Conservation (phyloP, 1,140 invertebrate genomes). For the Maniola jurtina region DNA sequence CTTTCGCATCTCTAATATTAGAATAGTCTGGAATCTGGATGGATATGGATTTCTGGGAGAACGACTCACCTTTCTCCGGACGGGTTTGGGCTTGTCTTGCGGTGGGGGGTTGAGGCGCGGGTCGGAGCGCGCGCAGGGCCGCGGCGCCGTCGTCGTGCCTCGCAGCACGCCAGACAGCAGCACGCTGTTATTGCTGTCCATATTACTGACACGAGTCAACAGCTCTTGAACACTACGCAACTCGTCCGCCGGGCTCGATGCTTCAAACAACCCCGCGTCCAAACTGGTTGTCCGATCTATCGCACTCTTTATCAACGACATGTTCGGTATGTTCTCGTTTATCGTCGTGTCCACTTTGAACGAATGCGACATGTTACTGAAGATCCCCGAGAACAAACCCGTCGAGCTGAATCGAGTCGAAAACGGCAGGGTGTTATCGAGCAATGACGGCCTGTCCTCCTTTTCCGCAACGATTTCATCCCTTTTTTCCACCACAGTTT, state of each 20-base stretch:
- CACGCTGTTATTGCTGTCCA: constrained; percentile 76
- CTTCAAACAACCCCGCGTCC: constrained; percentile 72
- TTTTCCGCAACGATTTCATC: constrained; percentile 43
- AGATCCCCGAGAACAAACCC: constrained; percentile 70
- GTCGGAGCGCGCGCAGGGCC: constrained; percentile 60
- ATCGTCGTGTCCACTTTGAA: constrained; percentile 52
- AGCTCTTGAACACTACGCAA: constrained; percentile 75
- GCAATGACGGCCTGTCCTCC: constrained; percentile 47
- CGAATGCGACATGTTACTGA: constrained; percentile 63
- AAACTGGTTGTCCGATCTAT: constrained; percentile 76
- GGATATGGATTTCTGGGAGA: no score
- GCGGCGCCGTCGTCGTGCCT: no score
- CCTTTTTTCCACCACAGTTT: constrained; percentile 25
- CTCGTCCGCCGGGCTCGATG: constrained; percentile 63
- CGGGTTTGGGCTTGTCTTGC: constrained; percentile 70
- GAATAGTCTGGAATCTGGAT: no score
- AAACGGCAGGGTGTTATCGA: constrained; percentile 56
- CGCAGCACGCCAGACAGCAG: constrained; percentile 68
- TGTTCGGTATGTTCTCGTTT: constrained; percentile 71
- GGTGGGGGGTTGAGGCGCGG: constrained; percentile 73
- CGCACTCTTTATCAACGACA: constrained; percentile 76
- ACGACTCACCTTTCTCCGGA: constrained; percentile 73
- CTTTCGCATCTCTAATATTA: no score
- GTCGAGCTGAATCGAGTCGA: constrained; percentile 64
- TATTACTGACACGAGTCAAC: constrained; percentile 73